Conservation (phyloP, 2,113 vertebrate species). For the Phrynocephalus versicolor region DNA sequence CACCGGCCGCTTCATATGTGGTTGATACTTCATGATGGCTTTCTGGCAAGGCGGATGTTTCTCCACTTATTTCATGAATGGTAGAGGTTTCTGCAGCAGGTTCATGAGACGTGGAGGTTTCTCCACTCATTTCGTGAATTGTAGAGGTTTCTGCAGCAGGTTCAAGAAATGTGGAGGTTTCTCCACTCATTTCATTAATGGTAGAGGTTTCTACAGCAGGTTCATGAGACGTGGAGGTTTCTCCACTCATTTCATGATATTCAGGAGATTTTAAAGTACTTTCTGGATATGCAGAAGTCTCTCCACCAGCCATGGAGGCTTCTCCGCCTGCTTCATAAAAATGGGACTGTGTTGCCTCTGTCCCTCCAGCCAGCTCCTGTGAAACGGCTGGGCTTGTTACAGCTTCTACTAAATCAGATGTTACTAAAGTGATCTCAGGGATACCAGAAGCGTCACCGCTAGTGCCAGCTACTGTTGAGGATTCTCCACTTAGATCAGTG, state of each 20-base stretch:
- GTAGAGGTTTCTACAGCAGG: constrained; percentile 51
- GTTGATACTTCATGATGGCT: constrained; percentile 58
- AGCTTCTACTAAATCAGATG: constrained; percentile 73
- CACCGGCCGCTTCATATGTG: constrained; percentile 56
- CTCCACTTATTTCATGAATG: constrained; percentile 61
- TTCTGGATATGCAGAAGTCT: constrained; percentile 64
- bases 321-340: constrained; percentile 67
- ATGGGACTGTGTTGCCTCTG: constrained; percentile 67
- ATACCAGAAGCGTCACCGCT: constrained; percentile 76
- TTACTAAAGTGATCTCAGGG: constrained; percentile 74
- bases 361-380: constrained; percentile 77
- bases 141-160: constrained; percentile 61
- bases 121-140: constrained; percentile 67
- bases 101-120: constrained; percentile 66
- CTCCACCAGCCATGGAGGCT: constrained; percentile 61
- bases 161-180: constrained; percentile 64
- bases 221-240: constrained; percentile 66
- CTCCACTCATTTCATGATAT: constrained; percentile 67
- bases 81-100: constrained; percentile 51
- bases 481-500: constrained; percentile 68
- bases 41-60: constrained; percentile 64
- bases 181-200: constrained; percentile 61
- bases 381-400: constrained; percentile 69
- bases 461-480: constrained; percentile 45
- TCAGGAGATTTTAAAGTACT: constrained; percentile 62